A percentile compares a stretch with the other conserved stretches of the same genome.
Conservation (phyloP, 2,888 invertebrate genomes). For the Diaphora mendica region DNA sequence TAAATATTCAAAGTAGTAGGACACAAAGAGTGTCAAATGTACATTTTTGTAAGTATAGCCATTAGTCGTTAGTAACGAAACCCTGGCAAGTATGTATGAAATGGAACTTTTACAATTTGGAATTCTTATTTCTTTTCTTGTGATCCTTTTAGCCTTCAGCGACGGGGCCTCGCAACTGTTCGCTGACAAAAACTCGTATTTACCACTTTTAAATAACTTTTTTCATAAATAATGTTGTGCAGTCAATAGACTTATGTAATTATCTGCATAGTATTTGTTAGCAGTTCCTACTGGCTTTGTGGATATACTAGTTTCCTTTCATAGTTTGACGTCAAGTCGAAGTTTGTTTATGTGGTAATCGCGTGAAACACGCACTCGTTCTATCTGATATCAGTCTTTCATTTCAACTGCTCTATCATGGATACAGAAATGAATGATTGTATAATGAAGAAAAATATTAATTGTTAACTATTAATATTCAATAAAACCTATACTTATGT, state of each 20-base stretch:
- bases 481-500: background rate
- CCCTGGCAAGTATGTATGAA: conserved; percentile 6
- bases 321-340: conserved; percentile 58
- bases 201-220: conserved; percentile 8
- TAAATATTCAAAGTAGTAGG: background rate
- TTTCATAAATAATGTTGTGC: background rate
- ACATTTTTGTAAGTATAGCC: background rate
- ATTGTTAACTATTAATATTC: background rate
- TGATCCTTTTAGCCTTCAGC: conserved; percentile 19
- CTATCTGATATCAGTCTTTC: conserved; percentile 40
- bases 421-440: background rate
- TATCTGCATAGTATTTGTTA: background rate
- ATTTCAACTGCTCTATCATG: conserved; percentile 53
- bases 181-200: conserved; percentile 8
- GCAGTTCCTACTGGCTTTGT: background rate
- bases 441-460: background rate
- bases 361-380: conserved; percentile 67
- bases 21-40: background rate
- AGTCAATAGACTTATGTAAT: background rate
- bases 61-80: background rate
- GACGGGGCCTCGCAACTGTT: conserved; percentile 15
- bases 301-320: conserved; percentile 20
- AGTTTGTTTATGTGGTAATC: conserved; percentile 62
- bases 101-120: conserved; percentile 6
- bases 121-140: conserved; percentile 14